Evolutionary conservation across 64 coral and sea anemone genomes (phyloP).

Genomic region (Actinia equina): DNA sequence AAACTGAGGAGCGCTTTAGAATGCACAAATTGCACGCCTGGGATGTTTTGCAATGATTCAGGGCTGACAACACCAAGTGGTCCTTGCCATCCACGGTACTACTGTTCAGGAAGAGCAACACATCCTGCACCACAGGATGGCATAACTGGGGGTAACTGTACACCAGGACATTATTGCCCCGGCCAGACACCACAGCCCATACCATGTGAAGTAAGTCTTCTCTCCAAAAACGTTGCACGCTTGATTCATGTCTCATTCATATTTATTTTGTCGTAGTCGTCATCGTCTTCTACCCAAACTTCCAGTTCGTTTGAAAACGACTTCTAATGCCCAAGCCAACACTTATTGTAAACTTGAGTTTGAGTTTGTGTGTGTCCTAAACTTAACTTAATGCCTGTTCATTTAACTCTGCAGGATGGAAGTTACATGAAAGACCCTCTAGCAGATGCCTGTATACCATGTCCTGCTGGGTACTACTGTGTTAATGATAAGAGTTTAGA

Average conservation of each 20-base stretch:
- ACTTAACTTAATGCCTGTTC: not conserved
- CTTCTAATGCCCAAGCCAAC: not conserved
- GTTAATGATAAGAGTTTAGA: constrained; percentile 97
- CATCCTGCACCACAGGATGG: constrained; percentile 82
- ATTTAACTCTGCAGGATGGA: constrained; percentile 64
- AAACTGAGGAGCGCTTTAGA: constrained; percentile 39
- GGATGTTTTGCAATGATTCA: constrained; percentile 84
- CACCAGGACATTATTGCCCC: constrained; percentile 94
- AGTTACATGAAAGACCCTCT: constrained; percentile 90
- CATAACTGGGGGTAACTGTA: constrained; percentile 84
- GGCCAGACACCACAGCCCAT: constrained; percentile 77
- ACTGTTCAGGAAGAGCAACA: constrained; percentile 70
- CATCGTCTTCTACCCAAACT: not conserved
- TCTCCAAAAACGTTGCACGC: not conserved
- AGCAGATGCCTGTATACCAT: constrained; percentile 73
- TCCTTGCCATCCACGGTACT: constrained; percentile 78
- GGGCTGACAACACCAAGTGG: constrained; percentile 74
- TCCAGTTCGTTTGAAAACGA: not conserved
- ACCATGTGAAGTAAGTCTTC: constrained; percentile 77
- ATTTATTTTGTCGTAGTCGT: too few relatives aligned
- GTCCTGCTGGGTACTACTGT: constrained; percentile 91
- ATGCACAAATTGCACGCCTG: constrained; percentile 85
- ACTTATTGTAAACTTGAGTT: not conserved
- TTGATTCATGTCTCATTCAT: not conserved
- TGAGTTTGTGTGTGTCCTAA: not conserved